Percentiles rank a stretch among this genome's conserved stretches.
Evolutionary conservation across 1,140 invertebrate genomes (phyloP).

Genomic region (Conopomorpha cramerella): DNA sequence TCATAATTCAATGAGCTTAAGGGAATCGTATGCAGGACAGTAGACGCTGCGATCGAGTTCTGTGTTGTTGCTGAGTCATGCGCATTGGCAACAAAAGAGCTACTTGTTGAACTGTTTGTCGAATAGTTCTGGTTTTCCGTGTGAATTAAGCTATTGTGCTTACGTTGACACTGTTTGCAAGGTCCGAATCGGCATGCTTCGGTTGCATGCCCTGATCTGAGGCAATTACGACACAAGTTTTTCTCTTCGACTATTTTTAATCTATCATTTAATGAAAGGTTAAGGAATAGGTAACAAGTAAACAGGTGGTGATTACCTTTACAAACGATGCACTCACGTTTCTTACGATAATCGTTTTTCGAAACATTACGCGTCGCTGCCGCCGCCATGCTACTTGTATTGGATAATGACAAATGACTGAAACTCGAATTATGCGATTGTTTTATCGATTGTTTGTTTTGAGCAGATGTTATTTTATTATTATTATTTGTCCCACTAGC

Average conservation of each 20-base stretch:
- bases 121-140: too few species aligned
- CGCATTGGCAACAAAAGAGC: not conserved
- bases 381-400: not conserved
- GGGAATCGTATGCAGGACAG: not conserved
- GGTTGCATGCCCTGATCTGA: not conserved
- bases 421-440: not conserved
- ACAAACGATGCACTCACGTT: not conserved
- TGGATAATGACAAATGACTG: not conserved
- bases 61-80: not conserved
- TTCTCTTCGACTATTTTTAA: slow-evolving; percentile 1
- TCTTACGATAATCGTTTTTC: not conserved
- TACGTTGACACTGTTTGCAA: slow-evolving; percentile 1
- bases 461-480: not conserved
- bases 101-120: not conserved
- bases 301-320: too few species aligned
- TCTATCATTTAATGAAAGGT: not conserved
- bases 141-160: slow-evolving; percentile 1
- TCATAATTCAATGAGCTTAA: too few species aligned
- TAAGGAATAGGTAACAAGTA: too few species aligned
- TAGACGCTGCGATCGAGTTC: not conserved
- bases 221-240: slow-evolving; percentile 3
- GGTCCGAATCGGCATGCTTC: slow-evolving; percentile 1
- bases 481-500: not conserved
- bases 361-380: not conserved
- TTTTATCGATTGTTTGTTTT: not conserved